Evolutionary conservation across 2,888 invertebrate species (phyloP), one percentile per base, ranked within the genome.

Genomic region (Poecilobothrus nobilitatus): DNA sequence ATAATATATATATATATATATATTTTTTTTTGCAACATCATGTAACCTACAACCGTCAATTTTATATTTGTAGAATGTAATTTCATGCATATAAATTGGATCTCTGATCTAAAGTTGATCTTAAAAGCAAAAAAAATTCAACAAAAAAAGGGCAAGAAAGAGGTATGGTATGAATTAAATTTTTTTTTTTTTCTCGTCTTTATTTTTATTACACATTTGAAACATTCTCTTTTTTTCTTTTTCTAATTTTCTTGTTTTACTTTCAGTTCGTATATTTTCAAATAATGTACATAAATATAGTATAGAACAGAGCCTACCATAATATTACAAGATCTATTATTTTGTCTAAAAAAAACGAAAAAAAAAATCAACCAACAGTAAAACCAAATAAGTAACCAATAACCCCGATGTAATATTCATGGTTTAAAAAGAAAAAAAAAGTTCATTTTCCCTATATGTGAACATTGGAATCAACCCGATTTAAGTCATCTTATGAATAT

Each of bases 31-130:
- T 41, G 41, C 15, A 53, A 53, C 18, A 53, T 53, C 18, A 53
- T 53, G 53, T 53, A 53, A 37, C 37, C 37, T 37, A 53, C 53
- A 53, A 53, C 12, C 37, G 53, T 53, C n/a, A 53, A 53, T 53
- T 53, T 53, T 53, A 53, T 53, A 18, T 53, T 15, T 6, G 3
- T 18, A 53, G 6, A 53, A 53, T 6, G 18, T 6, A 53, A 53
- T 12, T 53, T 53, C 53, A 53, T 53, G 53, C 53, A 53, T 53
- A 53, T 53, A 53, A 53, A 53, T 53, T 53, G 53, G 53, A 53
- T 53, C 7, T 53, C n/a, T 53, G 53, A 53, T 53, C 53, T n/a
- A 37, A 8, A 10, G 53, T n/a, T 53, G 53, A 53, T 53, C 53
- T 53, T 53, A 53, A 27, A 27, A 37, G 37, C 2, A 53, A 18